phyloP scores from a whole-genome alignment of 2,113 vertebrate species.

The Solea solea region DNA sequence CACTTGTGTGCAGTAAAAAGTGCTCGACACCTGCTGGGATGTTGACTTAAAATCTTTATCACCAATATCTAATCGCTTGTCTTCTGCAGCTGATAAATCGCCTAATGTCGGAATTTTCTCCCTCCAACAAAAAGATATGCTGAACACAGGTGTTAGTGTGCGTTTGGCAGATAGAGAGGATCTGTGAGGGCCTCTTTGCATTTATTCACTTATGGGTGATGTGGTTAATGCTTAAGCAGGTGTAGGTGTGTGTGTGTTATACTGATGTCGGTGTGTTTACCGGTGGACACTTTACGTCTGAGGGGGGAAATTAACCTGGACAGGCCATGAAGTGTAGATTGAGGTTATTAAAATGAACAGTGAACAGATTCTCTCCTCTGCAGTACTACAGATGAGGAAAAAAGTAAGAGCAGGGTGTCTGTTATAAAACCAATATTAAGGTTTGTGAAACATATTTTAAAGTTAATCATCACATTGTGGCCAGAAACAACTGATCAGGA shows the following conservation, averaged over 20 bases:
- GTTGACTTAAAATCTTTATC: conserved; percentile 91
- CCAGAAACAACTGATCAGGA: no score
- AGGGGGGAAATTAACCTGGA: conserved; percentile 35
- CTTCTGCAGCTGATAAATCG: conserved; percentile 83
- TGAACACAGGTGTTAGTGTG: conserved; percentile 78
- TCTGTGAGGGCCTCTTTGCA: conserved; percentile 41
- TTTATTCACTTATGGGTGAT: conserved; percentile 53
- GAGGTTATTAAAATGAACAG: conserved; percentile 37
- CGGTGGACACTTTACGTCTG: conserved; percentile 23
- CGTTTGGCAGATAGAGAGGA: conserved; percentile 35
- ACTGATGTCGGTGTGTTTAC: conserved; percentile 32
- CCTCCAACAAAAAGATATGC: conserved; percentile 60
- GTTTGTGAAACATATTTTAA: no score
- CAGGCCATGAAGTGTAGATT: conserved; percentile 23
- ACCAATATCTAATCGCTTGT: conserved; percentile 86
- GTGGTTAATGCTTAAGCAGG: conserved; percentile 72
- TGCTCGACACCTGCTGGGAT: conserved; percentile 87
- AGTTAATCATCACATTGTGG: no score
- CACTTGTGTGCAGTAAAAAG: conserved; percentile 80
- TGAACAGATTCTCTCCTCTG: not conserved
- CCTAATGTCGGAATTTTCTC: conserved; percentile 77
- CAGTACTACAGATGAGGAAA: no score
- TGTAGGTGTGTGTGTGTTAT: conserved; percentile 18
- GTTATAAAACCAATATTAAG: no score
- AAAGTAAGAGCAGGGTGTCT: no score